phyloP scores from a whole-genome alignment of 2,797 vertebrate genomes.

The Tiaroga cobitis region DNA sequence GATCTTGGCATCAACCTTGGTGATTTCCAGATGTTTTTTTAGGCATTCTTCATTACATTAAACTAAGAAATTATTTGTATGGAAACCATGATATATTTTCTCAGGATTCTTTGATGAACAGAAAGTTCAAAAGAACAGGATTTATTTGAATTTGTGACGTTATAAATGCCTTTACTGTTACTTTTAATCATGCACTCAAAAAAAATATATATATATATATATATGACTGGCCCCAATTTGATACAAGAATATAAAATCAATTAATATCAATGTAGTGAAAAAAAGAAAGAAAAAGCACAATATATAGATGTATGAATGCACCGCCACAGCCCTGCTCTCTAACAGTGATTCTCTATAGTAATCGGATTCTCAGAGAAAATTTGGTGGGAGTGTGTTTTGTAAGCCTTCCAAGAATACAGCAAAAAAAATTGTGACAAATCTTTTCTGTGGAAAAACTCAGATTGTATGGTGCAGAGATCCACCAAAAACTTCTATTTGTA shows the following conservation, averaged over 20 bases:
- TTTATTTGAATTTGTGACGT: too few species aligned
- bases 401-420: slow-evolving; percentile 22
- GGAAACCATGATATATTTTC: too few species aligned
- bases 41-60: neutral
- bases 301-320: neutral
- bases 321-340: neutral
- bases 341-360: neutral
- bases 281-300: neutral
- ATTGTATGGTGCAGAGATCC: neutral
- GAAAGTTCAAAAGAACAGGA: too few species aligned
- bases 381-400: neutral
- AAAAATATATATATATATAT: too few species aligned
- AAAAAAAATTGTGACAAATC: slow-evolving; percentile 19
- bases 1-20: neutral
- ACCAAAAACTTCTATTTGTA: neutral
- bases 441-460: neutral
- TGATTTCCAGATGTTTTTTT: neutral
- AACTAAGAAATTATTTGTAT: neutral
- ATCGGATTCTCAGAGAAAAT: neutral
- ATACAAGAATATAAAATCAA: neutral
- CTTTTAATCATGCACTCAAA: too few species aligned
- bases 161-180: too few species aligned
- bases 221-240: neutral
- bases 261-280: neutral
- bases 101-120: too few species aligned